Percentiles rank a stretch among this genome's conserved stretches.
phyloP scores from a whole-genome alignment of 2,888 invertebrate genomes.

The Eudasyphora cyanicolor region DNA sequence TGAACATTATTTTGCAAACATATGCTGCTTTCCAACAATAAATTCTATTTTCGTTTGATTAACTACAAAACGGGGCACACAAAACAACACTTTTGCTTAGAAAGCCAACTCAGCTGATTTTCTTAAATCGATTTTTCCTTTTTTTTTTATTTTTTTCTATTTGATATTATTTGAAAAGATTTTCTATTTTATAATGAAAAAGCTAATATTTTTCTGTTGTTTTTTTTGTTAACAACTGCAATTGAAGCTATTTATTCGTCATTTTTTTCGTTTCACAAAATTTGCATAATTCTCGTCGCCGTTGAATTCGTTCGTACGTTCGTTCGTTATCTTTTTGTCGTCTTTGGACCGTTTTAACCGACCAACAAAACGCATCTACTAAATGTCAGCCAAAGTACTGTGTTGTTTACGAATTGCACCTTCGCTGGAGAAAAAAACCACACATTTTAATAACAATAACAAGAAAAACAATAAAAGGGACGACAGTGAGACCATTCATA shows the following conservation, averaged over 20 bases:
- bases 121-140: not conserved
- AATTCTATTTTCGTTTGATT: no score
- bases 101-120: not conserved
- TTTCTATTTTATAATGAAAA: not conserved
- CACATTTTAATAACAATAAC: conserved; percentile 19
- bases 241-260: not conserved
- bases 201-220: not conserved
- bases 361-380: conserved; percentile 68
- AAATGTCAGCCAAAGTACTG: conserved; percentile 51
- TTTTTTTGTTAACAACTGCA: not conserved
- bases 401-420: conserved; percentile 67
- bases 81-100: not conserved
- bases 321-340: conserved; percentile 2
- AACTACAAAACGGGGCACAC: not conserved
- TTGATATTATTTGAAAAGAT: not conserved
- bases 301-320: not conserved
- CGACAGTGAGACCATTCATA: conserved; percentile 23
- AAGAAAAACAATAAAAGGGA: conserved; percentile 32
- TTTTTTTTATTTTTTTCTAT: not conserved
- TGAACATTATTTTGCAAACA: not conserved
- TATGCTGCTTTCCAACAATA: not conserved
- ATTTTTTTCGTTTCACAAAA: not conserved
- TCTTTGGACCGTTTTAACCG: conserved; percentile 62
- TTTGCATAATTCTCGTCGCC: not conserved
- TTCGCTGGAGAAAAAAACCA: conserved; percentile 39